Evolutionary conservation across 2,888 invertebrate genomes (phyloP).

Genomic region (Leptopterna dolabrata): DNA sequence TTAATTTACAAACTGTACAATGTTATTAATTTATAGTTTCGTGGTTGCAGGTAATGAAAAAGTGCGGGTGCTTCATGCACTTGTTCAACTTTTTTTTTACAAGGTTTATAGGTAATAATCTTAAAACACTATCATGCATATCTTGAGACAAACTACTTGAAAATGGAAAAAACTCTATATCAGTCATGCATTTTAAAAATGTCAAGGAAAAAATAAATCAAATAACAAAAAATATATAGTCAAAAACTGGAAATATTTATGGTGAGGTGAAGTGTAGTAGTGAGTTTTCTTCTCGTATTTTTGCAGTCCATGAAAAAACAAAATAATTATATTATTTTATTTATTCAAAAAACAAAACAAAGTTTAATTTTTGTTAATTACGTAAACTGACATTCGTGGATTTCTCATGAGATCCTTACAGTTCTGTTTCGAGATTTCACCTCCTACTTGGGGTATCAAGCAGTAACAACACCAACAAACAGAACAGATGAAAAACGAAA

Average conservation of each 20-base stretch:
- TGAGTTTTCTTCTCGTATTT: slow-evolving; percentile 18
- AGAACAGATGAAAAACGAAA: slow-evolving; percentile 21
- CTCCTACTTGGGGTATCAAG: slow-evolving; percentile 53
- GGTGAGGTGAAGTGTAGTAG: slow-evolving; percentile 47
- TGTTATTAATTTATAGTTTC: neutral
- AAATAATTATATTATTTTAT: slow-evolving; percentile 22
- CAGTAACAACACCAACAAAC: slow-evolving; percentile 51
- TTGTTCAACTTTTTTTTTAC: neutral
- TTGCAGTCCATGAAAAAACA: slow-evolving; percentile 12
- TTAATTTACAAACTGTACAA: neutral
- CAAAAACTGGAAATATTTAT: neutral
- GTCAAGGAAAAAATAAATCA: neutral
- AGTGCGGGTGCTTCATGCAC: slow-evolving; percentile 16
- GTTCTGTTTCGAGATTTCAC: slow-evolving; percentile 53
- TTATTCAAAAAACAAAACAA: neutral
- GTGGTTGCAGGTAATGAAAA: slow-evolving; percentile 1
- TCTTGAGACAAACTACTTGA: neutral
- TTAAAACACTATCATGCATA: neutral
- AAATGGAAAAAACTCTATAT: neutral
- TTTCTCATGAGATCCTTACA: slow-evolving; percentile 46
- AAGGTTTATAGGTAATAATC: neutral
- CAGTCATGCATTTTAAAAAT: slow-evolving; percentile 16
- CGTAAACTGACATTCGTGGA: slow-evolving; percentile 44
- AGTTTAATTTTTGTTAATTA: neutral
- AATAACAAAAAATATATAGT: neutral